These are phyloP conservation scores for Tolypeutes matacus DNA, from an alignment of 2,797 vertebrate species.

Conservation along the genomic window DNA sequence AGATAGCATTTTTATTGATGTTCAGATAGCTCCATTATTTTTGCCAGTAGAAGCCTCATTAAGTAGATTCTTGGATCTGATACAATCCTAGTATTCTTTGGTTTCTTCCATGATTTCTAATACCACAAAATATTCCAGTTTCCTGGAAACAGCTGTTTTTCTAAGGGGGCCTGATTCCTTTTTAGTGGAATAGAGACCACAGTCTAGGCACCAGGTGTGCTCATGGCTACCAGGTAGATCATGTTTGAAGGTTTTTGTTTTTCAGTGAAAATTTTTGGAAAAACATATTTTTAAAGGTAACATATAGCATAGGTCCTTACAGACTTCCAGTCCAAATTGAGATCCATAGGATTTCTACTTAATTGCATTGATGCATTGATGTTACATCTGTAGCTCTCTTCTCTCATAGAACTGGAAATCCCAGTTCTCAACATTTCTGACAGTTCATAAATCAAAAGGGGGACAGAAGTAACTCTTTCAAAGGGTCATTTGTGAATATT, in stretches of 20 bases:
- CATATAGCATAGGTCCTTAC: neutral
- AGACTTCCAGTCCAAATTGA: neutral
- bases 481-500: neutral
- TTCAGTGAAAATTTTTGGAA: neutral
- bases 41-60: neutral
- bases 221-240: neutral
- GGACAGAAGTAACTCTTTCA: neutral
- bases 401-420: neutral
- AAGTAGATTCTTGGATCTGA: neutral
- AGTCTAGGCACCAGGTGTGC: neutral
- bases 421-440: neutral
- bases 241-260: neutral
- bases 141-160: neutral
- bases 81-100: neutral
- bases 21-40: neutral
- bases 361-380: neutral
- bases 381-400: neutral
- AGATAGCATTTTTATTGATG: neutral
- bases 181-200: neutral
- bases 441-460: neutral
- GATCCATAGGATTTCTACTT: no score
- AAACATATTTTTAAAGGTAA: neutral
- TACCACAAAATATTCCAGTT: neutral
- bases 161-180: neutral
- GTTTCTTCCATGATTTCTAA: neutral